Base-by-base conservation (phyloP, 2,888 invertebrate genomes). In the Platerodrilus igneus region DNA sequence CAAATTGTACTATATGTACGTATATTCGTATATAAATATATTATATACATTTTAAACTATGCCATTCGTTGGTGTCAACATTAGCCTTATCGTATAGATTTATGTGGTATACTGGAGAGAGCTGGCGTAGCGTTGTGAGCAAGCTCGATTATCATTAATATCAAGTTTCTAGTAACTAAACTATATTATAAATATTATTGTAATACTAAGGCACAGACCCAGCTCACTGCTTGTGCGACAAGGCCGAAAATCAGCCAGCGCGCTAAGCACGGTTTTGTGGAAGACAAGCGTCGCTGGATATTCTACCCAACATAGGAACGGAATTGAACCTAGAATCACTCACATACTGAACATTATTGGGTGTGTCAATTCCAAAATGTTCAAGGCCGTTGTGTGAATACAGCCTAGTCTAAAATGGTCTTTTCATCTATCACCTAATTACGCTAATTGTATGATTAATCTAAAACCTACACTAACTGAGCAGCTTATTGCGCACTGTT, bases 191-290 rank as follows among this genome's bases (percentile, higher is more conserved):
- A 66, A 64, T 66, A 67, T 69, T 69, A 69, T 69, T 68, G 67
- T 68, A 66, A 67, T 67, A 67, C 68, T 69, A 69, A 69, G 69
- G 69, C 69, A 69, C 69, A 64, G 65, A 68, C 64, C 67, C 67
- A 69, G 68, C 67, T 67, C 65, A 64, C 61, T 66, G 67, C 67
- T 67, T 65, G 63, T 65, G 58, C 60, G 58, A 40, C 39, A 31
- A 23, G 33, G 37, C 29, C 40, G 18, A 39, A 35, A 32, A 33
- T 39, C 41, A 44, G 41, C 34, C 47, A 47, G 49, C 48, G 48
- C 54, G 50, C 44, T 47, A 66, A 66, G 64, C 66, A 59, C 60
- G 55, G n/a, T n/a, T 52, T 60, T 57, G 65, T 66, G 67, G 67
- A 68, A 67, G 66, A 67, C 67, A 67, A 66, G 67, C 67, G 63